phyloP scores from a whole-genome alignment of 2,797 vertebrate species.

The Chloroceryle inda region DNA sequence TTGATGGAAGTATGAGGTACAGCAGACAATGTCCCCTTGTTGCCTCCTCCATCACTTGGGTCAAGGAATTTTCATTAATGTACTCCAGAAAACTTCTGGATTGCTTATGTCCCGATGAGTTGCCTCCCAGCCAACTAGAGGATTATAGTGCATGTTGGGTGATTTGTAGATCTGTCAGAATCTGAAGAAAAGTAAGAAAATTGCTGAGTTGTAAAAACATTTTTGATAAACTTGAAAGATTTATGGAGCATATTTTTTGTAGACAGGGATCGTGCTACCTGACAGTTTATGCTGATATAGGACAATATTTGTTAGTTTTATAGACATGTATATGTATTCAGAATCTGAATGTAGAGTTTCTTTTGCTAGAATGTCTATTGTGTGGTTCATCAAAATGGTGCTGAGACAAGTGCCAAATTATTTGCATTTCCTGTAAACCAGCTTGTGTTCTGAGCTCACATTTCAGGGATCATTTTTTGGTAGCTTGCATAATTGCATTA shows the following conservation, averaged over 20 bases:
- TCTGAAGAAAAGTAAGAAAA: conserved; percentile 17
- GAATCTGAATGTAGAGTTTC: background rate
- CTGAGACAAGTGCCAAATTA: background rate
- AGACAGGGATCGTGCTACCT: background rate
- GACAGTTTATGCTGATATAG: conserved; percentile 1
- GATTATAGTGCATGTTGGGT: background rate
- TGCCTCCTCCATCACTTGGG: background rate
- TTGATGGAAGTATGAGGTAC: background rate
- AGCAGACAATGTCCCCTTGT: background rate
- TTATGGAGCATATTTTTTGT: background rate
- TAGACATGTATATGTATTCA: background rate
- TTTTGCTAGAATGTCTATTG: background rate
- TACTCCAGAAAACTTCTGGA: background rate
- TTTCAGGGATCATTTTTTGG: background rate
- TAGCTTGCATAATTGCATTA: background rate
- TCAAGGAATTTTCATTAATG: background rate
- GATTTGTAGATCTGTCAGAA: conserved; percentile 6
- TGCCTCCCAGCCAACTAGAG: background rate
- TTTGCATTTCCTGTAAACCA: background rate
- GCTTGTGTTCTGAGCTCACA: background rate
- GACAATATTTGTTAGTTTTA: background rate
- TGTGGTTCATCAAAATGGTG: background rate
- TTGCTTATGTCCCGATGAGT: background rate
- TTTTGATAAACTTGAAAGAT: background rate
- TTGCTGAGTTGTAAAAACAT: background rate